phyloP scores from a whole-genome alignment of 2,113 vertebrate species.

The human (Homo sapiens) region DNA sequence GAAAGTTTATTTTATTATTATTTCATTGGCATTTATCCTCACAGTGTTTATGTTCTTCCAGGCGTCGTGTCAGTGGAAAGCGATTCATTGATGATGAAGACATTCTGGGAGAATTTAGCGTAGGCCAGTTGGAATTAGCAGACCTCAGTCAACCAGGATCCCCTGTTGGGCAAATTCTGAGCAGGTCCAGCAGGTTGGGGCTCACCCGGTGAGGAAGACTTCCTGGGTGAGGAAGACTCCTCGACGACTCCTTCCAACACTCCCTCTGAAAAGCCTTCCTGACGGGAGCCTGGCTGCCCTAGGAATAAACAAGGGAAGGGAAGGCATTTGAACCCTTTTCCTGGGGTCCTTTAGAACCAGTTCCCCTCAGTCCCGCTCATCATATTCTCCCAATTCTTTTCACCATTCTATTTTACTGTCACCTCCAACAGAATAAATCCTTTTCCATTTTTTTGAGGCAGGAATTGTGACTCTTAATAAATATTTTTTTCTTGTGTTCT shows the following conservation, averaged over 20 bases:
- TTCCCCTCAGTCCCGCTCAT: too few relatives aligned
- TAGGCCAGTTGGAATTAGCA: neutral
- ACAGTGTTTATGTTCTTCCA: neutral
- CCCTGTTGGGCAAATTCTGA: fast-evolving
- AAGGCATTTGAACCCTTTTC: neutral
- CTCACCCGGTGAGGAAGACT: neutral
- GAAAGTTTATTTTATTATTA: neutral
- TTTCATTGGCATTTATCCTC: neutral
- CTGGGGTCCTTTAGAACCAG: fast-evolving
- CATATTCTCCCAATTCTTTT: neutral
- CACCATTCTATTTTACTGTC: neutral
- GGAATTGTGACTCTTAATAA: neutral
- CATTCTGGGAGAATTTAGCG: fast-evolving
- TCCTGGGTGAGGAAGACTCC: too few relatives aligned
- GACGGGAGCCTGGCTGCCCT: fast-evolving
- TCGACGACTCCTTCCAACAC: too few relatives aligned
- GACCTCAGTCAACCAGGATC: neutral
- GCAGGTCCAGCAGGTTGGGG: neutral
- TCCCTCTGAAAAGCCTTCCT: neutral
- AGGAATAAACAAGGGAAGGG: neutral
- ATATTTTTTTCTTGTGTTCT: neutral
- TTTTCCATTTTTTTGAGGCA: neutral
- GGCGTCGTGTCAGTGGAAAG: neutral
- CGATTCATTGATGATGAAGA: neutral
- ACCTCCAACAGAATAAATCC: neutral